Evolutionary conservation across 2,797 vertebrate species (phyloP).

Genomic region (Selene dorsalis): DNA sequence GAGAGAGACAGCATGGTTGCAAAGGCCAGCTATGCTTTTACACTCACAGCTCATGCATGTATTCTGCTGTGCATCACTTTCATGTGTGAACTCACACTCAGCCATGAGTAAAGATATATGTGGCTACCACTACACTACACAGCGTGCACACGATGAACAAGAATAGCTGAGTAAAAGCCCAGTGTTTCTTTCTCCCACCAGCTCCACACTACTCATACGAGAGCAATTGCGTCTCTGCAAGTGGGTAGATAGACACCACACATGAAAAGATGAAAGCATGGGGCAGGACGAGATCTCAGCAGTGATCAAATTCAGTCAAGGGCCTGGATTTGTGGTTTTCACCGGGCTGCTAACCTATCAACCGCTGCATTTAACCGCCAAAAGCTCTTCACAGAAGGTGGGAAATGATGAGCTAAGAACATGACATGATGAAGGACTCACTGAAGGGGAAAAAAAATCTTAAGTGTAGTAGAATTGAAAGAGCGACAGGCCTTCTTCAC

Average conservation of each 20-base stretch:
- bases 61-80: constrained; percentile 28
- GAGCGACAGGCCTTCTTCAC: constrained; percentile 13
- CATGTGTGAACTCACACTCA: constrained; percentile 23
- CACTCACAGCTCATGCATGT: constrained; percentile 27
- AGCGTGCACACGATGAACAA: not conserved
- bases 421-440: constrained; percentile 11
- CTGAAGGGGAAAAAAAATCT: constrained; percentile 20
- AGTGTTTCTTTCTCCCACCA: not conserved
- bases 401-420: constrained; percentile 20
- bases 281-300: constrained; percentile 34
- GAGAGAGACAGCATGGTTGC: constrained; percentile 16
- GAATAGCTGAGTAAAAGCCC: constrained; percentile 23
- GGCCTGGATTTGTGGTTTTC: constrained; percentile 35
- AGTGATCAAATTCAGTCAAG: constrained; percentile 42
- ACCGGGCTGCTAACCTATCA: constrained; percentile 32
- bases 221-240: constrained; percentile 45
- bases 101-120: not conserved
- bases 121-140: not conserved
- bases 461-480: constrained; percentile 4
- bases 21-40: constrained; percentile 54
- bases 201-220: constrained; percentile 7
- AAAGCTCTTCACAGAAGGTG: constrained; percentile 13
- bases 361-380: constrained; percentile 36
- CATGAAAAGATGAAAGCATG: constrained; percentile 35
- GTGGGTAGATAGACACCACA: constrained; percentile 3